phyloP scores from a whole-genome alignment of 2,888 invertebrate genomes.

The Megaustenia siamemsis region DNA sequence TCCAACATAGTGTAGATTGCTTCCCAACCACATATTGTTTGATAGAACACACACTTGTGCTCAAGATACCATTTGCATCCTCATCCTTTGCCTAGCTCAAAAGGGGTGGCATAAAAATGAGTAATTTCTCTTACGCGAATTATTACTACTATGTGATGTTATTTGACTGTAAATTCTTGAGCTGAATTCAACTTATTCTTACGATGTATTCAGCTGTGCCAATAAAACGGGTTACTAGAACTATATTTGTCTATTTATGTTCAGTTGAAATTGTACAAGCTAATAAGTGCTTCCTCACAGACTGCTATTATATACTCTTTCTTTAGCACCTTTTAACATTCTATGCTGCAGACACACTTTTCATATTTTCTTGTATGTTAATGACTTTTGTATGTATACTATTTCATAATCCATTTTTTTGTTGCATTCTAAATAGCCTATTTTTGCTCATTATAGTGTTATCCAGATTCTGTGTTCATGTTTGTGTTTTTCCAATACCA shows the following conservation, averaged over 20 bases:
- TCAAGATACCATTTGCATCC: too few species aligned
- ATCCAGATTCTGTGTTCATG: neutral
- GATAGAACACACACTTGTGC: too few species aligned
- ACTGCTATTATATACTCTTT: neutral
- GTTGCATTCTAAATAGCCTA: neutral
- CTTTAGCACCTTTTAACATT: neutral
- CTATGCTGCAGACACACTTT: neutral
- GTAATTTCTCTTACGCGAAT: too few species aligned
- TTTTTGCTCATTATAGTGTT: neutral
- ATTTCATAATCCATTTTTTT: neutral
- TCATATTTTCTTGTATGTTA: neutral
- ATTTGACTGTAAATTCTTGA: too few species aligned
- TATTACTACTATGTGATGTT: too few species aligned
- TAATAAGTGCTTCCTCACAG: conserved; percentile 3
- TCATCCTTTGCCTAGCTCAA: too few species aligned
- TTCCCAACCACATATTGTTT: too few species aligned
- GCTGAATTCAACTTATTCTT: neutral
- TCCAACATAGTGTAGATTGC: too few species aligned
- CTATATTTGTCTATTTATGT: neutral
- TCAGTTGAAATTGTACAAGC: neutral
- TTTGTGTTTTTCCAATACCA: too few species aligned
- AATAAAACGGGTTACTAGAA: conserved; percentile 7
- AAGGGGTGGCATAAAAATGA: too few species aligned
- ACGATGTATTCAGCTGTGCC: neutral
- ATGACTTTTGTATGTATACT: neutral